Conservation (phyloP, 2,888 invertebrate species). For the Hyposoter dolosus region DNA sequence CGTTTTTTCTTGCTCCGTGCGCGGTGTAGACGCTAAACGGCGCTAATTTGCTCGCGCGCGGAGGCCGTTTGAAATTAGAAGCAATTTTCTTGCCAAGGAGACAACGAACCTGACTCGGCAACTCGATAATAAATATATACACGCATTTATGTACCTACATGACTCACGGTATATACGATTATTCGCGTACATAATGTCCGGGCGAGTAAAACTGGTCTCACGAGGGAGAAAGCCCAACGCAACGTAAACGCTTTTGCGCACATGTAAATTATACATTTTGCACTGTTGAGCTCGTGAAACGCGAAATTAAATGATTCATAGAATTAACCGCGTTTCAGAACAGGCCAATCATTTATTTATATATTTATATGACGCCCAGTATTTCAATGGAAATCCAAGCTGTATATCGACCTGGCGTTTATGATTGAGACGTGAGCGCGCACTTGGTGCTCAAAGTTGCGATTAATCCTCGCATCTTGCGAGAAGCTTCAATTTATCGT, state of each 20-base stretch:
- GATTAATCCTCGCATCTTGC: slow-evolving; percentile 30
- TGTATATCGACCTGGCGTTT: neutral
- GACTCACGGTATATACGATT: neutral
- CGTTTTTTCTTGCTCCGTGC: slow-evolving; percentile 7
- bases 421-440: slow-evolving; percentile 62
- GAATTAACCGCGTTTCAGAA: slow-evolving; percentile 56
- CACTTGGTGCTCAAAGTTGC: slow-evolving; percentile 20
- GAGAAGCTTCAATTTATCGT: slow-evolving; percentile 33
- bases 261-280: neutral
- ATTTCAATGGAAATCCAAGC: slow-evolving; percentile 6
- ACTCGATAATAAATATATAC: slow-evolving; percentile 42
- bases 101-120: slow-evolving; percentile 64
- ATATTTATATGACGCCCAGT: neutral
- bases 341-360: slow-evolving; percentile 32
- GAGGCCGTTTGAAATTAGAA: slow-evolving; percentile 64
- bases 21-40: slow-evolving; percentile 54
- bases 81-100: slow-evolving; percentile 62
- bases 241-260: slow-evolving; percentile 1
- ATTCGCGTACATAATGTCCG: neutral
- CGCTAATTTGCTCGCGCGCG: slow-evolving; percentile 62
- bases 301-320: slow-evolving; percentile 55
- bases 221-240: slow-evolving; percentile 4
- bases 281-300: slow-evolving; percentile 26
- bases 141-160: slow-evolving; percentile 1
- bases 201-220: slow-evolving; percentile 31